Evolutionary conservation across 2,888 invertebrate genomes (phyloP), one percentile per base, ranked within the genome.

Genomic region (Flexamia atlantica): DNA sequence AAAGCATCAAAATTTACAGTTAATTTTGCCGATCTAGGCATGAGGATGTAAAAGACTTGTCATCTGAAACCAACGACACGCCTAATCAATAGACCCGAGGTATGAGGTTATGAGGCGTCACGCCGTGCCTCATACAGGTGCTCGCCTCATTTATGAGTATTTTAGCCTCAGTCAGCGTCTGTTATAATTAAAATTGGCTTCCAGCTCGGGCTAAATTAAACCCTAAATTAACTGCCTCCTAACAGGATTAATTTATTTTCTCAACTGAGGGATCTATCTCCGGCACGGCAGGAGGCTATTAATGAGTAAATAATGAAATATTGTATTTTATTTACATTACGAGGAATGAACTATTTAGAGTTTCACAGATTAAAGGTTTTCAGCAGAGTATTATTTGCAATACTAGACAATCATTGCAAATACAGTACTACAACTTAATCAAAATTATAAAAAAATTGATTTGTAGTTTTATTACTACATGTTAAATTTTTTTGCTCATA

Each of bases 141-240:
- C 30, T 30, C 30, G 3, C 28, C 64, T 64, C 64, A 64, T 64
- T 64, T 28, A 64, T 30, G 64, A 64, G 64, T n/a, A 30, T 64
- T 64, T 64, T 23, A 25, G 64, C 64, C 64, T 10, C 64, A 64
- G 64, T 64, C 64, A 28, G 64, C 30, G 64, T 64, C 64, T 64
- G 64, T 64, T 64, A 25, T 64, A 64, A 64, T 64, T 64, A 64
- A 64, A 64, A 64, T 64, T 64, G 64, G 64, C 64, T 64, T 64
- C 64, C 64, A 64, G 28, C 64, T 12, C 64, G 30, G 64, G 28
- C 64, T 64, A 64, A 64, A 64, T 64, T 64, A 64, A 64, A 64
- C 64, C 64, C 64, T 64, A 64, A 64, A 64, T 64, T 64, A 64
- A 64, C 64, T 64, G 64, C 12, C 64, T 64, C 25, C 23, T 64